Conservation (phyloP, 2,888 invertebrate genomes). For the Andrena praecox region DNA sequence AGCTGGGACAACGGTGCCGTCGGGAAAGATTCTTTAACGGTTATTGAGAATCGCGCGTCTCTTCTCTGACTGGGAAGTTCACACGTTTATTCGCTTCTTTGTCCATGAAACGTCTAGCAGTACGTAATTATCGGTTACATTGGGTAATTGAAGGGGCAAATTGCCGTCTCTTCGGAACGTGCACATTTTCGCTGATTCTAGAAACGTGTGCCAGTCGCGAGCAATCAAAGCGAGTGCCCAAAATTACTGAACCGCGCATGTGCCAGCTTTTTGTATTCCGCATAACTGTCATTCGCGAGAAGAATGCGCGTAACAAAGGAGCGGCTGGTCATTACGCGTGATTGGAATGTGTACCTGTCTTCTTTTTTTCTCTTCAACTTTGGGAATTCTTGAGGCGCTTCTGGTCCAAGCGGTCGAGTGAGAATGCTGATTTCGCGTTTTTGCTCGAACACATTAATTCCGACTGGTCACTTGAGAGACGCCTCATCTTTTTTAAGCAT, state of each 20-base stretch:
- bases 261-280: slow-evolving; percentile 42
- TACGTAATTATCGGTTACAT: neutral
- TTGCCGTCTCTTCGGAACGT: neutral
- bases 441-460: neutral
- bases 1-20: neutral
- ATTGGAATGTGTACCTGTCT: slow-evolving; percentile 36
- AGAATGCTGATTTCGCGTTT: neutral
- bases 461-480: neutral
- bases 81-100: neutral
- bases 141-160: no score
- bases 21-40: neutral
- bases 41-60: slow-evolving; percentile 5
- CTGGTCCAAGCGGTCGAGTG: neutral
- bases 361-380: slow-evolving; percentile 3
- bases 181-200: neutral
- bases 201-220: slow-evolving; percentile 13
- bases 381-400: slow-evolving; percentile 23
- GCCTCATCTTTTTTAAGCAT: neutral
- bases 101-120: neutral
- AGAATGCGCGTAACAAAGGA: slow-evolving; percentile 49
- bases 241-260: slow-evolving; percentile 37
- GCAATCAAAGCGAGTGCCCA: slow-evolving; percentile 45
- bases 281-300: slow-evolving; percentile 43
- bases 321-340: slow-evolving; percentile 42
- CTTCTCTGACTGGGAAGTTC: neutral